Base-by-base conservation (phyloP, 2,113 vertebrate species). In the Bothrops jararaca region DNA sequence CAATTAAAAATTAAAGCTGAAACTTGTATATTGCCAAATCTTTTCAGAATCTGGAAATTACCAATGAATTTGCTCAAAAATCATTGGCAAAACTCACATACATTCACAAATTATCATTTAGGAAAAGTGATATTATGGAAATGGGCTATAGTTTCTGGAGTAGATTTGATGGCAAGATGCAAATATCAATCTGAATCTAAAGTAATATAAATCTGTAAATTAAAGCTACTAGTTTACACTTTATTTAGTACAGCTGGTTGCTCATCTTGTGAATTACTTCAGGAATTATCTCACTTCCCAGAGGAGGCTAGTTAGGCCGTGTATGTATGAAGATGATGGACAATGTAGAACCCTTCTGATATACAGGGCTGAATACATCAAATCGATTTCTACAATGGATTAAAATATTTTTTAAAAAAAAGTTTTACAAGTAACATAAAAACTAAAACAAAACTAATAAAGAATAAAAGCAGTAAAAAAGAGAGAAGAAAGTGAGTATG, bases 31-130 rank as follows among this genome's bases (percentile, higher is more conserved):
- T 53, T 93, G 89, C 88, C 88, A 93, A 53, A 91, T 60, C 92
- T 93, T 94, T 91, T 94, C 56, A 18, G 88, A 58, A 95, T 18
- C 89, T 92, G 91, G 89, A 90, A 93, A 26, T 91, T 96, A 60
- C 93, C 60, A 93, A 95, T 94, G 94, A 94, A 95, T 94, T 91
- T 93, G 42, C 86, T 87, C 29, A 95, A 94, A 96, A 92, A 23
- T 54, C 93, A 93, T 94, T 95, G 94, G 45, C 89, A 91, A 91
- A 93, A 87, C 26, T 93, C 93, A 94, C 1, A 93, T 18, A 26
- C 92, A 34, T 45, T 88, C 87, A 91, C 92, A 92, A 90, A 69
- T 50, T 91, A 64, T 24, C 91, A 11, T 94, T 90, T 92, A 93
- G 50, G 91, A 26, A 91, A 95, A 57, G 85, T 87, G 90, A 34